These are phyloP conservation scores for Pelobates cultripes DNA, from an alignment of 2,797 vertebrate genomes.

Conservation along the genomic window DNA sequence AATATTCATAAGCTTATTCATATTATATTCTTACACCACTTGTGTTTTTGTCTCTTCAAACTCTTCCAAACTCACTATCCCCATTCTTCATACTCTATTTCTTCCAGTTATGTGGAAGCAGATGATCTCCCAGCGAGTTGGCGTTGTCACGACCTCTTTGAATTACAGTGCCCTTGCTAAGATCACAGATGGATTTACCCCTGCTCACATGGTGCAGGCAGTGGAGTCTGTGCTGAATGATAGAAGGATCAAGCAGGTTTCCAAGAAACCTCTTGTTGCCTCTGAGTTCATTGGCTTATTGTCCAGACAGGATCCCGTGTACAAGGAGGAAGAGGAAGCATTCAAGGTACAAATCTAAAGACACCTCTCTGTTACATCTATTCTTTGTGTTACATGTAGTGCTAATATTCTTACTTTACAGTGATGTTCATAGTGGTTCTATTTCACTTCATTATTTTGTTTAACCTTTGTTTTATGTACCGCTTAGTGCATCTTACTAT, in stretches of 20 bases:
- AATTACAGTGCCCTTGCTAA: constrained; percentile 78
- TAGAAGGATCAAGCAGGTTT: constrained; percentile 69
- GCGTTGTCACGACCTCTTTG: constrained; percentile 61
- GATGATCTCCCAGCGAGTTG: constrained; percentile 66
- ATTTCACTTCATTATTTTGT: too few relatives aligned
- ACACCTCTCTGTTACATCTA: neutral
- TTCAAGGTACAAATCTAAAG: constrained; percentile 73
- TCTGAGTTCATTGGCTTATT: constrained; percentile 74
- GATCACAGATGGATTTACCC: constrained; percentile 83
- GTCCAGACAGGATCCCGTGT: constrained; percentile 73
- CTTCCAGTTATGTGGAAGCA: constrained; percentile 77
- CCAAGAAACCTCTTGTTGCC: constrained; percentile 68
- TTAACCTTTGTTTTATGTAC: too few relatives aligned
- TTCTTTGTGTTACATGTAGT: neutral
- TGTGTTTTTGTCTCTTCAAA: too few relatives aligned
- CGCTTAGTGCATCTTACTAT: too few relatives aligned
- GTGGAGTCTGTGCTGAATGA: constrained; percentile 69
- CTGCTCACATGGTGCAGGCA: constrained; percentile 68
- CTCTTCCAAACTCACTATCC: too few relatives aligned
- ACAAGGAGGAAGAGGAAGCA: constrained; percentile 78
- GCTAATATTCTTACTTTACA: too few relatives aligned
- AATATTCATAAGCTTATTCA: neutral
- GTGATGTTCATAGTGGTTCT: too few relatives aligned
- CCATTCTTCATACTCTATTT: neutral
- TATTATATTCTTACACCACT: too few relatives aligned